Evolutionary conservation across 2,797 vertebrate genomes (phyloP).

Genomic region (Chelidonichthys spinosus): DNA sequence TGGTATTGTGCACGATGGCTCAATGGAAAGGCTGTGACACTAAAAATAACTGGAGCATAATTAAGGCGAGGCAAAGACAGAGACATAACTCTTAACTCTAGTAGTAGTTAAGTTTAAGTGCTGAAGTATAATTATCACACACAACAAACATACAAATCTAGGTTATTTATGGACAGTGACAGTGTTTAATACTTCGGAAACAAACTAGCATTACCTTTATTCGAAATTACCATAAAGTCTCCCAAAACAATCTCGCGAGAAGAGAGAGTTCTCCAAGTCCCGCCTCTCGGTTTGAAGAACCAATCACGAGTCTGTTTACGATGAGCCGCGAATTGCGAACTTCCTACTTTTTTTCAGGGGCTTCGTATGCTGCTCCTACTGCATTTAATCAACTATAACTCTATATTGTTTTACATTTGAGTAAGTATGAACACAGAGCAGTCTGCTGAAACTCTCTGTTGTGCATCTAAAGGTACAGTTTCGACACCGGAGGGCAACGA

Average conservation of each 20-base stretch:
- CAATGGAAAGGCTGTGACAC: not conserved
- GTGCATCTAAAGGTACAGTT: not conserved
- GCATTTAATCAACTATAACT: not conserved
- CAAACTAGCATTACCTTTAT: not conserved
- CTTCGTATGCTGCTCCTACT: fast-evolving
- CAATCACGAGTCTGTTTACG: slow-evolving; percentile 54
- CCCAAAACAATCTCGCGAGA: not conserved
- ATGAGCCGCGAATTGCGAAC: slow-evolving; percentile 60
- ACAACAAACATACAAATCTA: not conserved
- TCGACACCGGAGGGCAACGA: slow-evolving; percentile 45
- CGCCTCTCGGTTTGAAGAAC: slow-evolving; percentile 46
- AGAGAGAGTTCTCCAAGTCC: slow-evolving; percentile 7
- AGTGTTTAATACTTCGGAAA: not conserved
- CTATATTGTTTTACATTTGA: not conserved
- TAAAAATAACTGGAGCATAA: not conserved
- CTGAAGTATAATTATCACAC: not conserved
- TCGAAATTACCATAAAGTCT: not conserved
- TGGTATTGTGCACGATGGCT: not conserved
- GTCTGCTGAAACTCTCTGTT: not conserved
- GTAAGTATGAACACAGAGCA: slow-evolving; percentile 56
- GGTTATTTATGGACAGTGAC: not conserved
- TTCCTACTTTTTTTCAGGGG: not conserved
- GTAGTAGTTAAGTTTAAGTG: not conserved
- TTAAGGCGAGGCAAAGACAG: not conserved
- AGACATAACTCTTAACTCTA: not conserved